These are phyloP conservation scores for Saccostrea cuccullata DNA, from an alignment of 1,140 invertebrate genomes.

Conservation along the genomic window DNA sequence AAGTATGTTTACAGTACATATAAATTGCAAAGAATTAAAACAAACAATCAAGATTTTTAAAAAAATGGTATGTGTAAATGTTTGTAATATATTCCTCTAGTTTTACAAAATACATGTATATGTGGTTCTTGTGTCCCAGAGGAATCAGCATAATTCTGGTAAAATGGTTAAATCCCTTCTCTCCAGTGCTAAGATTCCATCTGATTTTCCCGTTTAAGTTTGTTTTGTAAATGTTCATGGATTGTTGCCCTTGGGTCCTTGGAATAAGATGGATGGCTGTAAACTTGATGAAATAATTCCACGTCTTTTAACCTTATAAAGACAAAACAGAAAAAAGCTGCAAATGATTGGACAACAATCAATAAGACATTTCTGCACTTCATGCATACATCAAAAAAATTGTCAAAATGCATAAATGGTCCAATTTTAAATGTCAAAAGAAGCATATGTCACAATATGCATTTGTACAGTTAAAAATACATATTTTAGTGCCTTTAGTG, in stretches of 20 bases:
- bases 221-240: constrained; percentile 28
- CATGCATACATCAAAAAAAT: background rate
- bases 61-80: too few relatives aligned
- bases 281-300: background rate
- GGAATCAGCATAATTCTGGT: too few relatives aligned
- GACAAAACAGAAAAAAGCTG: background rate
- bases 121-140: background rate
- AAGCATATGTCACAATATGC: background rate
- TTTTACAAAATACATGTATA: background rate
- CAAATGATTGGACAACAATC: background rate
- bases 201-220: constrained; percentile 13
- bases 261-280: constrained; percentile 3
- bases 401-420: background rate
- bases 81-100: too few relatives aligned
- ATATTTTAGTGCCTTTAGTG: too few relatives aligned
- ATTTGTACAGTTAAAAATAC: background rate
- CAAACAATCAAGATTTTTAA: too few relatives aligned
- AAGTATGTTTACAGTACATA: too few relatives aligned
- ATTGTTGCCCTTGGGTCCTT: constrained; percentile 10
- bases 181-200: background rate
- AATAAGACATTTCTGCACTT: background rate
- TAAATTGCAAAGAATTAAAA: too few relatives aligned
- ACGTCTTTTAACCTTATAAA: constrained; percentile 9
- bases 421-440: background rate
- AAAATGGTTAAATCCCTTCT: too few relatives aligned